phyloP scores from a whole-genome alignment of 1,140 invertebrate genomes.

The Neodiprion fabricii region DNA sequence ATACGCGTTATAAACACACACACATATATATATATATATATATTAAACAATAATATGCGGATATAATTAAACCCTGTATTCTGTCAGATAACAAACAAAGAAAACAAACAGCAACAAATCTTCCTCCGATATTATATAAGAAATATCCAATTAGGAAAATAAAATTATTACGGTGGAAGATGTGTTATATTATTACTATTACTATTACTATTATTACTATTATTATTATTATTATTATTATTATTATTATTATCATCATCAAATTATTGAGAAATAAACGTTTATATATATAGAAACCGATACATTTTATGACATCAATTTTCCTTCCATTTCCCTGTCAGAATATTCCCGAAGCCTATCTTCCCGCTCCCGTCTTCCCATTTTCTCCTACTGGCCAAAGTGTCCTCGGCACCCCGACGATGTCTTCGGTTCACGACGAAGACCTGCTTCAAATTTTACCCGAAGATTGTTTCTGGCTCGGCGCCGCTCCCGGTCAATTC shows the following conservation, averaged over 20 bases:
- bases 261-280: conserved; percentile 33
- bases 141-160: too few relatives aligned
- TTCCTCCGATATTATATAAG: too few relatives aligned
- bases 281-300: conserved; percentile 40
- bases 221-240: too few relatives aligned
- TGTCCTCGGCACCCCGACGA: conserved; percentile 14
- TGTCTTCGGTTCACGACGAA: conserved; percentile 21
- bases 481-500: conserved; percentile 24
- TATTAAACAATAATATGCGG: neutral
- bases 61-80: too few relatives aligned
- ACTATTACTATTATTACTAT: too few relatives aligned
- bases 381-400: conserved; percentile 32
- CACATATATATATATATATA: neutral
- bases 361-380: conserved; percentile 46
- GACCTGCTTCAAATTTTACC: conserved; percentile 34
- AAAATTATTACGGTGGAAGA: too few relatives aligned
- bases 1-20: neutral
- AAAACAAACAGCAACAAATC: too few relatives aligned
- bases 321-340: conserved; percentile 31
- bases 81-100: too few relatives aligned
- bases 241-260: too few relatives aligned
- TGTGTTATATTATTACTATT: too few relatives aligned
- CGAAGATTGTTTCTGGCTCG: conserved; percentile 41
- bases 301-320: neutral
- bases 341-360: conserved; percentile 43